phyloP scores from a whole-genome alignment of 2,113 vertebrate genomes.

The Amblyornis subalaris region DNA sequence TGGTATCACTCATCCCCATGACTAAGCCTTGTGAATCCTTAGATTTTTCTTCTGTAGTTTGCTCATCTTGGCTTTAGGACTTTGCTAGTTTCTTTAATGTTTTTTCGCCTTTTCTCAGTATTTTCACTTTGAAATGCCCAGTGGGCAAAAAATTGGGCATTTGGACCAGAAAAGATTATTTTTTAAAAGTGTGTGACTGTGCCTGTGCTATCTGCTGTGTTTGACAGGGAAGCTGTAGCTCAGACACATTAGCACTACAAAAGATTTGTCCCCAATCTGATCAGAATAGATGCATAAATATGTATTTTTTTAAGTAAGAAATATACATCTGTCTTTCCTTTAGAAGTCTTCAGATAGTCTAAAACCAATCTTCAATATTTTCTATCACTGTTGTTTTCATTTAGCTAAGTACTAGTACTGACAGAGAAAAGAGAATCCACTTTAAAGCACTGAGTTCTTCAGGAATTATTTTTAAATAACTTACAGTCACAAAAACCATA shows the following conservation, averaged over 20 bases:
- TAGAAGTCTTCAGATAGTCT: neutral
- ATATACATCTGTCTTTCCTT: neutral
- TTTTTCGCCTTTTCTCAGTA: neutral
- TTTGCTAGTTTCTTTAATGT: neutral
- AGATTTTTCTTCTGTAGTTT: neutral
- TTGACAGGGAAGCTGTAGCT: neutral
- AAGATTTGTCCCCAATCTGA: neutral
- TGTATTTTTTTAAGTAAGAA: neutral
- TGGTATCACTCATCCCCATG: neutral
- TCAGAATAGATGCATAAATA: neutral
- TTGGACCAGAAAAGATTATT: neutral
- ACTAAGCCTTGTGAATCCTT: neutral
- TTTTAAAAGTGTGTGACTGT: fast-evolving
- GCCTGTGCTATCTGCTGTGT: neutral
- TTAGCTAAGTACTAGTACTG: neutral
- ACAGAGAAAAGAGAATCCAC: neutral
- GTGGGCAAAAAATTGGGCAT: neutral
- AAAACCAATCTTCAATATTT: neutral
- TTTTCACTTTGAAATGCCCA: neutral
- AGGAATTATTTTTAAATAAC: neutral
- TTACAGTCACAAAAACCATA: neutral
- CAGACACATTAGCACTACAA: neutral
- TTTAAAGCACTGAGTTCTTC: neutral
- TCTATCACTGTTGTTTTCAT: neutral
- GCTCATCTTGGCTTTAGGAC: neutral